Evolutionary conservation across 2,797 vertebrate genomes (phyloP), one percentile per base, ranked within the genome.

Genomic region (Neopelma chrysocephalum): DNA sequence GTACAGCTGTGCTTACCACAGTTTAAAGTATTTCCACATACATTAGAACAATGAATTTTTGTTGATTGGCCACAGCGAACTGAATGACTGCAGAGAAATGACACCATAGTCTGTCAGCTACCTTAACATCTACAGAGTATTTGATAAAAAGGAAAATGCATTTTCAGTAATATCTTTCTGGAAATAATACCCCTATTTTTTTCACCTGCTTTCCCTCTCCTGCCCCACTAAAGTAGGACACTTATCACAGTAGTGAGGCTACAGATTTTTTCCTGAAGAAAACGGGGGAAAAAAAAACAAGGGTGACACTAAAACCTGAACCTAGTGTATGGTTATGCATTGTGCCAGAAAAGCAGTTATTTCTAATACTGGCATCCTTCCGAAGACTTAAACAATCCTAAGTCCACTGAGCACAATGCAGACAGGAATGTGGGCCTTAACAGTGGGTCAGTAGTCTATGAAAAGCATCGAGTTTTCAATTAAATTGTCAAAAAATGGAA

Each of bases 31-130:
- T 98, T 98, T 18, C 98, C 98, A 91, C 99, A 99, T 34, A 98
- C 98, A 70, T 98, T 98, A 87, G 98, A 98, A 95, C 99, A 99
- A 82, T 95, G 98, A 85, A 99, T 98, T 73, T 98, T 97, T 36
- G 98, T 84, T 15, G 98, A 97, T 45, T 99, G 99, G 82, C 99
- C 99, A 91, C 99, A 99, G 86, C 99, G 99, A 98, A 99, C 98
- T 12, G 99, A 99, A 80, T 99, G 99, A 97, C 99, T 99, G 82
- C 38, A 96, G 36, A 96, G 25, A 96, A 96, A 97, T 9, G 3
- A 84, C 26, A 94, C 6, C 66, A 91, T 0, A 92, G 53, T 21
- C 47, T 58, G 43, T 95, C 53, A 95, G 87, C n/a, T 64, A 84
- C 53, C 9, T 66, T 40, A 64, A 27, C 36, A 70, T 48, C 27